A percentile compares a stretch with the other conserved stretches of the same genome.
phyloP scores from a whole-genome alignment of 2,797 vertebrate species.

The Etheostoma nigrum region DNA sequence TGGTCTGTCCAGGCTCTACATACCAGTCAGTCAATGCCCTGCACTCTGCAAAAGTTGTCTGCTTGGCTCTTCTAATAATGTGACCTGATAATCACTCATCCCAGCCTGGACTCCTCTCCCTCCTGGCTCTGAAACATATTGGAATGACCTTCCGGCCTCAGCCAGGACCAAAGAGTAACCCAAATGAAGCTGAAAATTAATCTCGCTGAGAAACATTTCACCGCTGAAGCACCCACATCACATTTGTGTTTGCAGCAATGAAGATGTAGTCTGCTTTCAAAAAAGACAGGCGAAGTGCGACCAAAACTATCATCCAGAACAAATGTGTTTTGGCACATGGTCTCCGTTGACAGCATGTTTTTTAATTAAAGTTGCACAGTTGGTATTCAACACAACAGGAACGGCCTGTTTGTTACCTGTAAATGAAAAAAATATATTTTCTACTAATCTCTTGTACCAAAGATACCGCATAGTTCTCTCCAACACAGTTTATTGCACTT shows the following conservation, averaged over 20 bases:
- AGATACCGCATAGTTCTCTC: constrained; percentile 16
- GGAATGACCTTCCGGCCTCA: constrained; percentile 64
- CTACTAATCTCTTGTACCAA: constrained; percentile 14
- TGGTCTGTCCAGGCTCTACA: constrained; percentile 23
- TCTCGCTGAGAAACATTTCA: constrained; percentile 61
- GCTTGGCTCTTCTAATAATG: constrained; percentile 57
- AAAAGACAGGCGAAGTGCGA: background rate
- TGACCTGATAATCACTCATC: constrained; percentile 68
- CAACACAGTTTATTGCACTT: constrained; percentile 21
- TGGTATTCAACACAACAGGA: constrained; percentile 1
- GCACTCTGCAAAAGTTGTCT: constrained; percentile 55
- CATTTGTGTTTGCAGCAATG: background rate
- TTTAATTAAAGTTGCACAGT: background rate
- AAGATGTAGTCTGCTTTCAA: constrained; percentile 3
- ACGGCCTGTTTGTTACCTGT: background rate
- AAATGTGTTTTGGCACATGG: background rate
- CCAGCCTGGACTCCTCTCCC: constrained; percentile 47
- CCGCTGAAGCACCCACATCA: background rate
- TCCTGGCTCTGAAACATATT: constrained; percentile 68
- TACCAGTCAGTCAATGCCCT: constrained; percentile 44
- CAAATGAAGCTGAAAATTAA: constrained; percentile 60
- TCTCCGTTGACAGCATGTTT: background rate
- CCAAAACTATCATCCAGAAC: constrained; percentile 16
- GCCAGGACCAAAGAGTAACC: constrained; percentile 50
- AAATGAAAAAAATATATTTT: constrained; percentile 16